phyloP scores from a whole-genome alignment of 2,113 vertebrate species.

The Cyprinodon variegatus region DNA sequence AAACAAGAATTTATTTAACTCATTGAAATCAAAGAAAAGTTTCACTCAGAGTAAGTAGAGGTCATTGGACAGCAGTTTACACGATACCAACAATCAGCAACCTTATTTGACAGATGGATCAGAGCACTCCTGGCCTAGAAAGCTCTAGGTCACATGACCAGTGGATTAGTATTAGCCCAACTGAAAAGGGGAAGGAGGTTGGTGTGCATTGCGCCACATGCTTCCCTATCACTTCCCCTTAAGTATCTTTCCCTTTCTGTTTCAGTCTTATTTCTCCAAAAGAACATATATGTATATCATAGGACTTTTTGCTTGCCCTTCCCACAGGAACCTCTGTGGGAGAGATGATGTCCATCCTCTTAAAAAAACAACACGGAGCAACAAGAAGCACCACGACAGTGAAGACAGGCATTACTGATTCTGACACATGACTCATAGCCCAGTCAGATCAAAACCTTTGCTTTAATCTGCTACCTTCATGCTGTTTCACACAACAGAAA shows the following conservation, averaged over 20 bases:
- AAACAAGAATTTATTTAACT: slow-evolving; percentile 2
- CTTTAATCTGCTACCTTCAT: slow-evolving; percentile 48
- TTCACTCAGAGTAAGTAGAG: slow-evolving; percentile 21
- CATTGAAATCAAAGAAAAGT: slow-evolving; percentile 32
- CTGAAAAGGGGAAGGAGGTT: slow-evolving; percentile 63
- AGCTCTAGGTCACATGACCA: slow-evolving; percentile 70
- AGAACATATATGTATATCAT: not conserved
- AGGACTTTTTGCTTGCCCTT: not conserved
- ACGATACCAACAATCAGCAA: slow-evolving; percentile 65
- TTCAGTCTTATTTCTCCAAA: slow-evolving; percentile 19
- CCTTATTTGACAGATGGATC: slow-evolving; percentile 69
- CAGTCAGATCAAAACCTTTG: slow-evolving; percentile 33
- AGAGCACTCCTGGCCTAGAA: slow-evolving; percentile 54
- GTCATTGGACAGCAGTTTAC: slow-evolving; percentile 36
- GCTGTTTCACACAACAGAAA: not conserved
- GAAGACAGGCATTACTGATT: slow-evolving; percentile 26
- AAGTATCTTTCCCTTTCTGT: slow-evolving; percentile 55
- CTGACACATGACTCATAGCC: slow-evolving; percentile 48
- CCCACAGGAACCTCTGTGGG: not conserved
- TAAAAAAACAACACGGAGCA: not conserved
- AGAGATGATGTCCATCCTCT: not conserved
- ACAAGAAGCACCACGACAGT: slow-evolving; percentile 10
- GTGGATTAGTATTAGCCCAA: slow-evolving; percentile 72
- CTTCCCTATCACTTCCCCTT: slow-evolving; percentile 71
- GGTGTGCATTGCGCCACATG: slow-evolving; percentile 54